Evolutionary conservation across 2,797 vertebrate species (phyloP).

Genomic region (Bradypus variegatus): DNA sequence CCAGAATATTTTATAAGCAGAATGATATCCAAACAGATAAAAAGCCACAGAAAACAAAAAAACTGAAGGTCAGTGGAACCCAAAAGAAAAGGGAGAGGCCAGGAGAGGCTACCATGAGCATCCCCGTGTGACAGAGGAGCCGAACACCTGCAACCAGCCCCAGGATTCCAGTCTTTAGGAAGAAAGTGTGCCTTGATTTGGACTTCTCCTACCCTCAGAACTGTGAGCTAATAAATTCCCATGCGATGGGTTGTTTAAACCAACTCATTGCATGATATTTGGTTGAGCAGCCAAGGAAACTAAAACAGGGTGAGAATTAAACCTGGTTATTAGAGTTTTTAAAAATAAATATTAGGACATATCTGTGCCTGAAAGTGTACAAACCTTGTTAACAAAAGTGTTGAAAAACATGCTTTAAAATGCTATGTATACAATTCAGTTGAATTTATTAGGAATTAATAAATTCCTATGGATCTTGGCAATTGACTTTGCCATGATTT

Average conservation of each 20-base stretch:
- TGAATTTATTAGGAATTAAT: neutral
- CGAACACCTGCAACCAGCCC: no score
- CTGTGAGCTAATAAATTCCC: no score
- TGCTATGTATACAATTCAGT: neutral
- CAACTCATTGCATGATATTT: neutral
- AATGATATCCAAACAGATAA: no score
- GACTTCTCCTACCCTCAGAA: no score
- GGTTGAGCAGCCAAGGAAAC: neutral
- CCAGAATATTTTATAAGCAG: no score
- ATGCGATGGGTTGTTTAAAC: neutral
- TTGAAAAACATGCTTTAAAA: neutral
- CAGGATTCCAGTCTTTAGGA: no score
- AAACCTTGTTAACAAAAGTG: neutral
- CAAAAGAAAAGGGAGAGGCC: no score
- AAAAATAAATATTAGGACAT: neutral
- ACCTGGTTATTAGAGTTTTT: neutral
- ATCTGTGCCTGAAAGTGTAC: neutral
- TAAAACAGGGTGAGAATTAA: neutral
- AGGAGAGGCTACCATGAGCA: no score
- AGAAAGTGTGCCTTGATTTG: no score
- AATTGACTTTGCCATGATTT: neutral
- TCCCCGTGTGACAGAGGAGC: no score
- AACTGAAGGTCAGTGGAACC: no score
- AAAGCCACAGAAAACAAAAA: no score
- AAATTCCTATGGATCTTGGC: neutral